Base-by-base conservation (phyloP, 2,797 vertebrate genomes). In the Artibeus lituratus region DNA sequence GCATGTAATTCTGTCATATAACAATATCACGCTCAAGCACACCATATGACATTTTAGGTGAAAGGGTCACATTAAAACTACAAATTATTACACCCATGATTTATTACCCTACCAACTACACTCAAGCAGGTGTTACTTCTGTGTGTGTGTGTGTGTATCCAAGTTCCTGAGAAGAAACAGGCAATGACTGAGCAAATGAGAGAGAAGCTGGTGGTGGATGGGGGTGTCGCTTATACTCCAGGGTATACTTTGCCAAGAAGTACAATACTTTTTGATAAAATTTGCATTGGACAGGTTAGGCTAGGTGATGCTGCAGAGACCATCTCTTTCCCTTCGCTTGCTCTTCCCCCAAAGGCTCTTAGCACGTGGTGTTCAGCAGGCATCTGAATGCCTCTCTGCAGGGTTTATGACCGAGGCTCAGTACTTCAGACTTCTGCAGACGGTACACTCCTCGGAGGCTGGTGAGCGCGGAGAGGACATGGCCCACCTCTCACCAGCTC, bases 201-300 rank as follows among this genome's bases (percentile, higher is more conserved):
- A 80, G 21, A n/a, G 18, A 49, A n/a, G 22, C 47, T 76, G 26
- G 16, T 29, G 19, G 57, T 55, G 32, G 26, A 47, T 8, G n/a
- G 2, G 5, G 19, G 7, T 29, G 5, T 18, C 49, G 1, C 16
- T 77, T 69, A 62, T 37, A 85, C 39, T 89, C 35, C 26, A 39
- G 44, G n/a, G 44, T 24, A 32, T 76, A 35, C 18, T 87, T 95
- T 65, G 92, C 62, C 59, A 77, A 59, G 12, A 84, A 72, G 21
- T 73, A 91, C 81, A 55, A 62, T 26, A 19, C 53, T 89, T 83
- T 84, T 84, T 70, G 7, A 76, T 35, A 39, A 81, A 35, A 26
- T 91, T 32, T n/a, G 39, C 24, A 35, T 42, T 24, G 39, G n/a
- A 47, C 8, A 35, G 82, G 10, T 22, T 69, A 65, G 12, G 57